A percentile compares a stretch with the other conserved stretches of the same genome.
These are phyloP conservation scores for Drosophila diplacantha DNA, from an alignment of 2,888 invertebrate genomes.

Conservation along the genomic window DNA sequence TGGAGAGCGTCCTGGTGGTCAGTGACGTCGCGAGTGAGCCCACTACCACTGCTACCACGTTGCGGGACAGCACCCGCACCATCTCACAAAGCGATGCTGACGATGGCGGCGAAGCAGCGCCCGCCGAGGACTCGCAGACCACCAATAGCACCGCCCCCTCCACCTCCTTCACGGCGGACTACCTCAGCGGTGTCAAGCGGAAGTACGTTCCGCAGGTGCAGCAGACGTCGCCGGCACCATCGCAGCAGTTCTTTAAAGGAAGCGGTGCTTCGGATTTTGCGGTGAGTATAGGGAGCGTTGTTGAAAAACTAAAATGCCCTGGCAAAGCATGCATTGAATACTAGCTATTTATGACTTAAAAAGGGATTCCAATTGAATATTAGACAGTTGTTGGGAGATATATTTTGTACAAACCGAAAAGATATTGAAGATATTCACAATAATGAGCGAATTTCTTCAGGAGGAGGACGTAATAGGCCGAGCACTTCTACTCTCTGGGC, in stretches of 20 bases:
- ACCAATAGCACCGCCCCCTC: conserved; percentile 13
- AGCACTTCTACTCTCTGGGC: too few species aligned
- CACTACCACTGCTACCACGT: conserved; percentile 49
- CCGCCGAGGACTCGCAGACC: conserved; percentile 49
- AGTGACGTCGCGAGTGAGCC: conserved; percentile 18
- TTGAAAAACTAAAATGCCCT: too few species aligned
- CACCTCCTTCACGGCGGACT: conserved; percentile 42
- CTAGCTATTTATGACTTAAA: too few species aligned
- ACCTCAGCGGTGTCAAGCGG: conserved; percentile 63
- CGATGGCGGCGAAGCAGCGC: conserved; percentile 56
- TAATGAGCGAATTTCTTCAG: not conserved
- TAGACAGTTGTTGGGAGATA: not conserved
- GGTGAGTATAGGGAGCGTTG: conserved; percentile 51
- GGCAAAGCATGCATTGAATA: not conserved
- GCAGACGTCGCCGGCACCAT: conserved; percentile 18
- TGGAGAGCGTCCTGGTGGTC: conserved; percentile 29
- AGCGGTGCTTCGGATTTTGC: conserved; percentile 68
- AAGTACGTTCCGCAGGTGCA: conserved; percentile 63
- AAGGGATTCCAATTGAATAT: not conserved
- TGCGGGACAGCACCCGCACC: conserved; percentile 72
- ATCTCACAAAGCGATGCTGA: conserved; percentile 71
- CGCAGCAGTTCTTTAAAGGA: conserved; percentile 36
- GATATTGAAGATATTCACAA: not conserved
- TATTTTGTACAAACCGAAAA: conserved; percentile 2
- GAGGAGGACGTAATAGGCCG: conserved; percentile 4